phyloP scores from a whole-genome alignment of 2,113 vertebrate genomes.

The Clarias batrachus region DNA sequence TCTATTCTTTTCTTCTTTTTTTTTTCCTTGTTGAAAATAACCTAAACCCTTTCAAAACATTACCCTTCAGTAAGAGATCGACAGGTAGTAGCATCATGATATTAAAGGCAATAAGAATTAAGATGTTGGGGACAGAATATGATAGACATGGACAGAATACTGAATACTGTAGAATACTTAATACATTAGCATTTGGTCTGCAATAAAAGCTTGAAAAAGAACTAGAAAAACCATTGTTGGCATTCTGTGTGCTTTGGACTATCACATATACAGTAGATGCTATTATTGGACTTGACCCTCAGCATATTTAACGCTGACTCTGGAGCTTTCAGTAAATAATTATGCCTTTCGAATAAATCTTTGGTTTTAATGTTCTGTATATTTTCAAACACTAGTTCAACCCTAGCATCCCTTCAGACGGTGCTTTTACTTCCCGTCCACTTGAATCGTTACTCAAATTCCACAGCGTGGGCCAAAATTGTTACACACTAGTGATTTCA shows the following conservation, averaged over 20 bases:
- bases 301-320: conserved; percentile 42
- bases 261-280: conserved; percentile 21
- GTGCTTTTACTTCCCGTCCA: conserved; percentile 16
- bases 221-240: neutral
- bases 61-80: conserved; percentile 7
- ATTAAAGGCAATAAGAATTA: conserved; percentile 27
- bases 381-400: conserved; percentile 18
- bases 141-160: conserved; percentile 1
- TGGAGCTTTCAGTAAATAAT: conserved; percentile 35
- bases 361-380: conserved; percentile 37
- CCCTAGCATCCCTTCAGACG: conserved; percentile 1
- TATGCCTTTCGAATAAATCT: conserved; percentile 33
- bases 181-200: neutral
- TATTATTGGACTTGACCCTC: conserved; percentile 28
- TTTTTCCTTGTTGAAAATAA: neutral
- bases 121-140: conserved; percentile 17
- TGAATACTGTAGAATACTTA: neutral
- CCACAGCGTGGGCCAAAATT: conserved; percentile 15
- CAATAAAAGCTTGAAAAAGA: neutral
- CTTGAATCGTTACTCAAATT: conserved; percentile 21
- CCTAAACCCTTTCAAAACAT: conserved; percentile 14
- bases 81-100: conserved; percentile 26
- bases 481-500: conserved; percentile 30
- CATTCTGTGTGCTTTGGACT: conserved; percentile 20
- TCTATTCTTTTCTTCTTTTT: neutral